phyloP scores from a whole-genome alignment of 2,888 invertebrate species.

The Tanypteryx hageni region DNA sequence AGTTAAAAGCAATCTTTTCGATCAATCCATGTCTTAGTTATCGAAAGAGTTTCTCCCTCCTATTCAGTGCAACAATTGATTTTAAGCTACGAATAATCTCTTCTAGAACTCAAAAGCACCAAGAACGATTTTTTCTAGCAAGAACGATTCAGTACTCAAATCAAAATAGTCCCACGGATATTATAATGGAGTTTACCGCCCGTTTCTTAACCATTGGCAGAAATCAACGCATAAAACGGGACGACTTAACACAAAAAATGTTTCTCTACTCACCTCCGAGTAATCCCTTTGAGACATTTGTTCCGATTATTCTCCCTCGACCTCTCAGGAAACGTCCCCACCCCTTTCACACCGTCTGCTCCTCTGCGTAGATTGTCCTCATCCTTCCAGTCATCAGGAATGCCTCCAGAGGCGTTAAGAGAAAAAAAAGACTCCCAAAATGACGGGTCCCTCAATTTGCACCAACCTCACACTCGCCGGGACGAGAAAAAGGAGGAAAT shows the following conservation, averaged over 20 bases:
- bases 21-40: too few species aligned
- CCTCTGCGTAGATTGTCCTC: not conserved
- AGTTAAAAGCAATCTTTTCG: too few species aligned
- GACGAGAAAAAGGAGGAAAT: not conserved
- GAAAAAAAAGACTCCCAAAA: not conserved
- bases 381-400: constrained; percentile 43
- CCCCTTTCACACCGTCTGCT: not conserved
- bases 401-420: not conserved
- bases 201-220: too few species aligned
- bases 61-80: too few species aligned
- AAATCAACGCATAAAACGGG: too few species aligned
- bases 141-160: too few species aligned
- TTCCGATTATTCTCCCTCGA: not conserved
- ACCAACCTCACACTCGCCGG: not conserved
- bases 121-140: too few species aligned
- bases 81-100: too few species aligned
- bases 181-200: too few species aligned
- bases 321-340: not conserved
- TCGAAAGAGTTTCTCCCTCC: too few species aligned
- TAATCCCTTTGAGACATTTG: constrained; percentile 55
- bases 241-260: not conserved
- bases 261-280: constrained; percentile 32
- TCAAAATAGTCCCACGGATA: too few species aligned
- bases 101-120: too few species aligned
- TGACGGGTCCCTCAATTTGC: constrained; percentile 5